Base-by-base conservation (phyloP, 2,797 vertebrate genomes). In the Tauraco hartlaubi region DNA sequence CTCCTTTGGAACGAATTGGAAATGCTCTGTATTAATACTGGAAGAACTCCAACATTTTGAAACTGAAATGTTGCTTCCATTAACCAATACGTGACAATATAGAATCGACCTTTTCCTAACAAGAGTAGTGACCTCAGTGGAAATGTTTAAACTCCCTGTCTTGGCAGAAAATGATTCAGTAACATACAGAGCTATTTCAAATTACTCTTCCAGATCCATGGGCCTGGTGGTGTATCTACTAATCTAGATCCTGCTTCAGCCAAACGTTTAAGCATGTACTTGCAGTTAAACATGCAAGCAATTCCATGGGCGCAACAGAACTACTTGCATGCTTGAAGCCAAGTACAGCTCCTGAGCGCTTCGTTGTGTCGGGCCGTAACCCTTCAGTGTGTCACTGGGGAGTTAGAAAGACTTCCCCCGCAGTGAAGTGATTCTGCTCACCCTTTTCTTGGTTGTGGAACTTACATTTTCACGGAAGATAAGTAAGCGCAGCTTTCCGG, bases 21-120 rank as follows among this genome's bases (percentile, higher is more conserved):
- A 96, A 96, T 94, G 97, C 94, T 97, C 97, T 97, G 90, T 97
- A 94, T 94, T 89, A 95, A 94, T 94, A 96, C 91, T 96, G 97
- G 96, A 96, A 90, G 91, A 90, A 88, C 83, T 93, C 71, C 52
- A 90, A 54, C 74, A 28, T 97, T 96, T 93, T 95, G 96, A 96
- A 96, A 94, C 95, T 82, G 97, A 92, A 97, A 95, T 84, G 90
- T 97, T 97, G 96, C 97, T 97, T 98, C 97, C 96, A 98, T 98
- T 98, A 59, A 79, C 85, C 98, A 98, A 97, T 97, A 98, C 91
- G 97, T 98, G 98, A 98, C 99, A 98, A 98, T 98, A 99, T 98
- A 98, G 98, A 98, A 98, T 98, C 98, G 98, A 98, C 98, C 98
- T 98, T 98, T 98, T 98, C 97, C 97, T 93, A 96, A 98, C 98